These are phyloP conservation scores for Agonopterix subpropinquella DNA, from an alignment of 2,888 invertebrate genomes.

Conservation along the genomic window DNA sequence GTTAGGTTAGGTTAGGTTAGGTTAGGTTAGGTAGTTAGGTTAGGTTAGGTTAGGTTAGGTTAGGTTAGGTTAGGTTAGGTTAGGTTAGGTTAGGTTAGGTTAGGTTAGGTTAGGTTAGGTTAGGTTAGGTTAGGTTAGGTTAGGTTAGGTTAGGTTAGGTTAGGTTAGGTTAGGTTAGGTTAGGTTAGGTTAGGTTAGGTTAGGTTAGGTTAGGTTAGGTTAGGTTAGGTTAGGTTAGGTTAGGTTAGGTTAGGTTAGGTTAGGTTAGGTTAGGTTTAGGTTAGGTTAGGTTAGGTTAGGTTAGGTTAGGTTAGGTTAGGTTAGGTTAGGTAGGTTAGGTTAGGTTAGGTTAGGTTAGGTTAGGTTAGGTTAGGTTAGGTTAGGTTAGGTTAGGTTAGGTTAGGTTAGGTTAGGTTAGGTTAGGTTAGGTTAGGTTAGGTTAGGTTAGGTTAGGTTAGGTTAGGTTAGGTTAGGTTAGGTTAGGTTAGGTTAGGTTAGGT, in stretches of 20 bases:
- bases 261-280: too few species aligned
- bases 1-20: conserved; percentile 13
- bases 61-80: conserved; percentile 13
- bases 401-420: conserved; percentile 13
- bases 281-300: conserved; percentile 19
- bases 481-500: conserved; percentile 13
- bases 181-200: conserved; percentile 11
- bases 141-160: conserved; percentile 14
- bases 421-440: conserved; percentile 13
- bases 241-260: conserved; percentile 16
- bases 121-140: conserved; percentile 12
- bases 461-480: conserved; percentile 11
- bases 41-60: conserved; percentile 13
- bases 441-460: conserved; percentile 13
- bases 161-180: conserved; percentile 14
- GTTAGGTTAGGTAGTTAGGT: too few species aligned
- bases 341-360: conserved; percentile 13
- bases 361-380: conserved; percentile 13
- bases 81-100: conserved; percentile 13
- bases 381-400: conserved; percentile 13
- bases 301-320: conserved; percentile 11
- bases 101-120: conserved; percentile 11
- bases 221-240: conserved; percentile 16
- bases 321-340: conserved; percentile 12
- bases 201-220: conserved; percentile 12